A percentile compares a stretch with the other conserved stretches of the same genome.
phyloP scores from a whole-genome alignment of 2,797 vertebrate species.

The Molossus molossus region DNA sequence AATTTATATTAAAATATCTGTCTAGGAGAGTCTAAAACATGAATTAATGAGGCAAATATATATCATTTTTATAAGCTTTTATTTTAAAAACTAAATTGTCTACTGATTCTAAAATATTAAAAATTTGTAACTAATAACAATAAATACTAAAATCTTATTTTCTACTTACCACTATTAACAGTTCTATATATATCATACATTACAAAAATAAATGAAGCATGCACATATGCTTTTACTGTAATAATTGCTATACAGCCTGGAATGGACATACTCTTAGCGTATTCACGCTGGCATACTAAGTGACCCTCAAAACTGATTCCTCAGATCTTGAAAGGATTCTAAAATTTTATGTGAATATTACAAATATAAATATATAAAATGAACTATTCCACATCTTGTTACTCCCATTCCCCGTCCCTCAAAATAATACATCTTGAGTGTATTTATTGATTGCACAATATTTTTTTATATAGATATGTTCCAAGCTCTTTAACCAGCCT shows the following conservation, averaged over 20 bases:
- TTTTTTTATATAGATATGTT: background rate
- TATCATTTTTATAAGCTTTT: background rate
- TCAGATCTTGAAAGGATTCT: background rate
- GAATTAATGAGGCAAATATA: conserved; percentile 44
- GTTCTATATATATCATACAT: background rate
- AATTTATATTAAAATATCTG: background rate
- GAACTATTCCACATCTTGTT: background rate
- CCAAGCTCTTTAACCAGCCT: background rate
- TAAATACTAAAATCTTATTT: background rate
- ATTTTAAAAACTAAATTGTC: conserved; percentile 10
- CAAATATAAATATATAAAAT: background rate
- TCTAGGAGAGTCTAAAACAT: background rate
- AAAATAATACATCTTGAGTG: background rate
- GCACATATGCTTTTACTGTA: background rate
- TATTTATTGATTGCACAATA: background rate
- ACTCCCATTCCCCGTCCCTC: background rate
- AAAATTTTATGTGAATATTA: conserved; percentile 9
- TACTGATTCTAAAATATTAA: background rate
- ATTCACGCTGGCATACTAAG: background rate
- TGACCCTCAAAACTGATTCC: background rate
- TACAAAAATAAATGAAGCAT: conserved; percentile 1
- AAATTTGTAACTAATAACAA: background rate
- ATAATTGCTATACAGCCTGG: background rate
- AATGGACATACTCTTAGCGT: background rate
- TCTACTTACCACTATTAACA: background rate